Conservation (phyloP, 1,140 invertebrate species). For the Wasmannia auropunctata region DNA sequence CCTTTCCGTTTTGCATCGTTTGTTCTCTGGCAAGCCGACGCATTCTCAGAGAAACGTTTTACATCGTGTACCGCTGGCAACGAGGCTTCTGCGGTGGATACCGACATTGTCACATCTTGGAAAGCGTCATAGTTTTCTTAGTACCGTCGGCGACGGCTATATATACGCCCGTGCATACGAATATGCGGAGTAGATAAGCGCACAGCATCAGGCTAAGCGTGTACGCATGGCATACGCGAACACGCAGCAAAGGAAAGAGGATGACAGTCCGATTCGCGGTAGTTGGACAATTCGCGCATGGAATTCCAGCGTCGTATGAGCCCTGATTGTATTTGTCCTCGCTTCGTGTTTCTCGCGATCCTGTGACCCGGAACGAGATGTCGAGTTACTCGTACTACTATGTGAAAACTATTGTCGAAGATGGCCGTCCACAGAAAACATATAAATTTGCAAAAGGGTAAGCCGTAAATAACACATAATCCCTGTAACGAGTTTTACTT, state of each 20-base stretch:
- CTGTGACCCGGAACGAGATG: slow-evolving; percentile 57
- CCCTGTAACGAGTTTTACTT: not conserved
- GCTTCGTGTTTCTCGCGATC: not conserved
- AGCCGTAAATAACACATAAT: slow-evolving; percentile 44
- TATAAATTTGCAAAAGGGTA: slow-evolving; percentile 79
- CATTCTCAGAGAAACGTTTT: not conserved
- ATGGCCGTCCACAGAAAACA: slow-evolving; percentile 62
- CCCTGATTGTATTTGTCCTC: not conserved
- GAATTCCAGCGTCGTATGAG: slow-evolving; percentile 26
- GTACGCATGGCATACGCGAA: slow-evolving; percentile 26
- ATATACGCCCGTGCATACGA: slow-evolving; percentile 15
- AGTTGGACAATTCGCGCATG: slow-evolving; percentile 18
- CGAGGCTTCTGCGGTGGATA: not conserved
- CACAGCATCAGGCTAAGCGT: slow-evolving; percentile 29
- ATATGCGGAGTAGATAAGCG: slow-evolving; percentile 50
- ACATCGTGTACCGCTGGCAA: not conserved
- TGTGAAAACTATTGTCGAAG: slow-evolving; percentile 70
- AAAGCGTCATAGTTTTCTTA: slow-evolving; percentile 4
- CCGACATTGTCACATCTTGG: slow-evolving; percentile 39
- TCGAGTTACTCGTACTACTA: slow-evolving; percentile 79
- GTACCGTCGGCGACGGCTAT: slow-evolving; percentile 12
- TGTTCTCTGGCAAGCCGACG: not conserved
- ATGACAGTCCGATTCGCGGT: slow-evolving; percentile 40
- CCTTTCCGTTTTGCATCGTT: not conserved
- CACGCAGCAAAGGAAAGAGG: slow-evolving; percentile 51